Percentiles rank a stretch among this genome's conserved stretches.
These are phyloP conservation scores for Dryococelus australis DNA, from an alignment of 2,888 invertebrate species.

Conservation along the genomic window DNA sequence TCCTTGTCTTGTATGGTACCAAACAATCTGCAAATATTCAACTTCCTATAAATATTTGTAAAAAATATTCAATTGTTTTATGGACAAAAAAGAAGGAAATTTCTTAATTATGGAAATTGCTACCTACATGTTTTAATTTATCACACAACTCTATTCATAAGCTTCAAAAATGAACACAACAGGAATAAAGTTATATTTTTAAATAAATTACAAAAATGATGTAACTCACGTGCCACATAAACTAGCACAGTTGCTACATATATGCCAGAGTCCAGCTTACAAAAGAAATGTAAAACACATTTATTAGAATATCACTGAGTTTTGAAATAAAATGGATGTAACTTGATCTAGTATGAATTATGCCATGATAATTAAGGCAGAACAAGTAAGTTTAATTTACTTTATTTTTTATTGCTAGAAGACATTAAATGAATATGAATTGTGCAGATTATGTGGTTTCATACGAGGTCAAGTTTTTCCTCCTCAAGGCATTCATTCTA, in stretches of 20 bases:
- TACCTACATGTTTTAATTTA: not conserved
- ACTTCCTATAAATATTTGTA: not conserved
- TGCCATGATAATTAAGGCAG: not conserved
- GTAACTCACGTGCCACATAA: constrained; percentile 57
- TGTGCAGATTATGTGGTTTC: constrained; percentile 28
- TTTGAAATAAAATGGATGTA: constrained; percentile 12
- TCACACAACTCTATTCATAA: not conserved
- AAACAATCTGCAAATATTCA: constrained; percentile 26
- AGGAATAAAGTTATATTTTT: not conserved
- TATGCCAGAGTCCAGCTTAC: constrained; percentile 57
- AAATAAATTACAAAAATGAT: constrained; percentile 35
- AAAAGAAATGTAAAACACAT: constrained; percentile 36
- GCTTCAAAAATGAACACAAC: not conserved
- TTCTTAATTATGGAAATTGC: not conserved
- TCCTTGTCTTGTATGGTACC: constrained; percentile 24
- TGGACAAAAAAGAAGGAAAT: not conserved
- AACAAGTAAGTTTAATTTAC: not conserved
- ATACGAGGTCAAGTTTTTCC: constrained; percentile 26
- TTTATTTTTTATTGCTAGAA: not conserved
- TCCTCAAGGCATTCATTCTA: too few species aligned
- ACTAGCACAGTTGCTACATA: constrained; percentile 57
- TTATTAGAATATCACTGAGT: constrained; percentile 22
- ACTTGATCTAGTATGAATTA: constrained; percentile 36
- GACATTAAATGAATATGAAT: not conserved
- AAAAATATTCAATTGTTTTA: not conserved